Evolutionary conservation across 2,888 invertebrate genomes (phyloP).

Genomic region (Spodoptera exigua): DNA sequence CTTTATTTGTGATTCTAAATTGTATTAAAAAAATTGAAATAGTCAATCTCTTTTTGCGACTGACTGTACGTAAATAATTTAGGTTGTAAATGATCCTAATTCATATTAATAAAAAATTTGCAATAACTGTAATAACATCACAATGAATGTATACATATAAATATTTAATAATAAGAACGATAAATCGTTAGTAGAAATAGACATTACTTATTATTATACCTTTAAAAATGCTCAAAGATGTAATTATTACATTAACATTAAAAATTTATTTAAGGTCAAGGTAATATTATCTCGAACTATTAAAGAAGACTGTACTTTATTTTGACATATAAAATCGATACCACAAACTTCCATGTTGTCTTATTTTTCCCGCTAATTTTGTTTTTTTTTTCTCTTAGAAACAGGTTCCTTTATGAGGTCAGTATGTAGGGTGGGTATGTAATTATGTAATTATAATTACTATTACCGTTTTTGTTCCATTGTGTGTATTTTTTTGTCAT

Average conservation of each 20-base stretch:
- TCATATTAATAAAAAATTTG: no score
- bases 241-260: conserved; percentile 3
- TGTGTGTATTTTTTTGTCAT: not conserved
- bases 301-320: conserved; percentile 43
- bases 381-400: conserved; percentile 49
- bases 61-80: no score
- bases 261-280: conserved; percentile 2
- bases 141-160: no score
- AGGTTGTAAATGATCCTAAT: no score
- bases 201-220: no score
- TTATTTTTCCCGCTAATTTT: conserved; percentile 47
- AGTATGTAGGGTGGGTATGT: conserved; percentile 60
- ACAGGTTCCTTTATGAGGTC: conserved; percentile 67
- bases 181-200: no score
- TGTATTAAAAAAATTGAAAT: no score
- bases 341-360: conserved; percentile 10
- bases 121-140: no score
- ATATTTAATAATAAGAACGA: no score
- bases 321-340: conserved; percentile 26
- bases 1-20: no score
- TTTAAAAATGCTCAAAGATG: conserved; percentile 2
- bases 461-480: not conserved
- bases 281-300: conserved; percentile 16
- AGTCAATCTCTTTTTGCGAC: no score
- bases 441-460: conserved; percentile 15